Evolutionary conservation across 2,888 invertebrate genomes (phyloP), one percentile per base, ranked within the genome.

Genomic region (Sphaerophoria taeniata): DNA sequence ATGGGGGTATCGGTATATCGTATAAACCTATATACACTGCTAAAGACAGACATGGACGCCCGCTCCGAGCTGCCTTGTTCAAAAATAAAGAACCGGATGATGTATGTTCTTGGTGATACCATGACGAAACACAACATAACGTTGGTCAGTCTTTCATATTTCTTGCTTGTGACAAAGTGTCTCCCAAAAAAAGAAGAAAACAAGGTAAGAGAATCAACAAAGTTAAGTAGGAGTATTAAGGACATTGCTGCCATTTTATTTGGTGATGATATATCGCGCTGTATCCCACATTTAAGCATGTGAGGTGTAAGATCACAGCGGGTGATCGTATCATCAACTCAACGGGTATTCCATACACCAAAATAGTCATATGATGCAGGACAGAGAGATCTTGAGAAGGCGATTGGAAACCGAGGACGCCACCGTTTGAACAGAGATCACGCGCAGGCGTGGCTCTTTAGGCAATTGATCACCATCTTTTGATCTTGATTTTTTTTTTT

Each of bases 141-240:
- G 80, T 53, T 80, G 84, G 72, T 75, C 80, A 84, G 84, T 69
- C 84, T 84, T 84, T 84, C 80, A 84, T 84, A 84, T 80, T 84
- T 67, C n/a, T 67, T 79, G 16, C 33, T 24, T 12, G 56, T 69
- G 77, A 77, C 82, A 78, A 73, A 83, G 82, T 70, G 82, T 56
- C 24, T 24, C 73, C 73, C 71, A 16, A 43, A 51, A 75, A 49
- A 58, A 45, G 31, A n/a, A 61, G 16, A 36, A 45, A 63, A 63
- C 11, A 51, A 75, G 58, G 12, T 60, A 51, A 51, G 36, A 51
- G 24, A 51, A 51, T 65, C 33, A 51, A 67, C 60, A 47, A 67
- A 70, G 63, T 63, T 55, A 74, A 74, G 78, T 55, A 77, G 69
- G 69, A 56, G 73, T 58, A 70, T 24, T 24, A 36, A 70, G 67